Conservation (phyloP, 2,888 invertebrate genomes). For the Pandemis cinnamomeana region DNA sequence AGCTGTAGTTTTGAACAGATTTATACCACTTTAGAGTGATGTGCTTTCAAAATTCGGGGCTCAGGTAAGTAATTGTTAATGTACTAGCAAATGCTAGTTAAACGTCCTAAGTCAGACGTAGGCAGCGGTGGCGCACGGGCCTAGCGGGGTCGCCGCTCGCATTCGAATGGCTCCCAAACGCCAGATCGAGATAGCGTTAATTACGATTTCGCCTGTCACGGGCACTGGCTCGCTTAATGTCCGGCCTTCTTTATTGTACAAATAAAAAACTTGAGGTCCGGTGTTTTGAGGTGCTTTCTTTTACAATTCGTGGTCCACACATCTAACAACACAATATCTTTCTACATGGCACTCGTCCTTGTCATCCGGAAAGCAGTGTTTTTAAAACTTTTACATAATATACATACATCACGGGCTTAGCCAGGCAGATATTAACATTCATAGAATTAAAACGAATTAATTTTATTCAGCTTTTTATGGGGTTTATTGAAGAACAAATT, state of each 20-base stretch:
- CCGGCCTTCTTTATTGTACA: slow-evolving; percentile 65
- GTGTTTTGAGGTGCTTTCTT: slow-evolving; percentile 37
- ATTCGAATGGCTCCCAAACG: slow-evolving; percentile 47
- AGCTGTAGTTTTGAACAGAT: no score
- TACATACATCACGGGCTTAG: no score
- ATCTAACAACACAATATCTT: background rate
- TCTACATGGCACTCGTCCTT: no score
- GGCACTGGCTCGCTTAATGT: slow-evolving; percentile 78
- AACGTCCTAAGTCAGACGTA: background rate
- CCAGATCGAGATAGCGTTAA: slow-evolving; percentile 71
- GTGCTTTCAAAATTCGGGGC: no score
- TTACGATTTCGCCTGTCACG: slow-evolving; percentile 81
- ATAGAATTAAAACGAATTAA: no score
- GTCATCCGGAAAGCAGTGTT: no score
- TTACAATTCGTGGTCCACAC: background rate
- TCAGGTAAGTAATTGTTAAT: no score
- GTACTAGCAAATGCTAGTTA: background rate
- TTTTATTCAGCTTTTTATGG: no score
- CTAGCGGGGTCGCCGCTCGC: slow-evolving; percentile 60
- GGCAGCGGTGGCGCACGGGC: slow-evolving; percentile 7
- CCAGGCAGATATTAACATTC: no score
- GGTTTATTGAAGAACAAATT: no score
- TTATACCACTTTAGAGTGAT: no score
- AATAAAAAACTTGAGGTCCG: slow-evolving; percentile 52
- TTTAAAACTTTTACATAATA: no score